These are phyloP conservation scores for Drosophila ananassae DNA, from an alignment of 1,140 invertebrate genomes.

Conservation along the genomic window DNA sequence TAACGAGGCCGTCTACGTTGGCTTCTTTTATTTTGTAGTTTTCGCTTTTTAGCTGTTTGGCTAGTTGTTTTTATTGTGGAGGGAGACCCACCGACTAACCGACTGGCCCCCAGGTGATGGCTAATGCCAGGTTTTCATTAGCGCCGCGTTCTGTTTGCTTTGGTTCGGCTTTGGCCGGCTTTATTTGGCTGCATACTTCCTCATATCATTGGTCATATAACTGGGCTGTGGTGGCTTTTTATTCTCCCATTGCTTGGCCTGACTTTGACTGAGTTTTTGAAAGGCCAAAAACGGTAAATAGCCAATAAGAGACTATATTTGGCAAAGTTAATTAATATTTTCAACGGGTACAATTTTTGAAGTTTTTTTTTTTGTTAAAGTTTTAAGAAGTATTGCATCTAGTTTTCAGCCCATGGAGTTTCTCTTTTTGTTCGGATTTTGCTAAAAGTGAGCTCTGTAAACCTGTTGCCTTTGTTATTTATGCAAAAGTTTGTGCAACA, in stretches of 20 bases:
- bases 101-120: slow-evolving; percentile 27
- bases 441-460: slow-evolving; percentile 8
- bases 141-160: slow-evolving; percentile 32
- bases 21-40: slow-evolving; percentile 34
- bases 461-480: slow-evolving; percentile 40
- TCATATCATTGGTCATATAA: slow-evolving; percentile 28
- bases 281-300: slow-evolving; percentile 17
- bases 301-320: slow-evolving; percentile 9
- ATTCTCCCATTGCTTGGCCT: slow-evolving; percentile 12
- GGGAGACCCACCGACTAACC: slow-evolving; percentile 9
- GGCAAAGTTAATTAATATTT: slow-evolving; percentile 9
- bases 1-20: slow-evolving; percentile 60
- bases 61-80: slow-evolving; percentile 12
- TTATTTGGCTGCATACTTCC: slow-evolving; percentile 32
- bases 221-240: slow-evolving; percentile 29
- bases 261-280: slow-evolving; percentile 37
- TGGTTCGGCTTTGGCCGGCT: background rate
- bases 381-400: background rate
- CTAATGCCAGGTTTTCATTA: slow-evolving; percentile 34
- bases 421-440: slow-evolving; percentile 20
- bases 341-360: background rate
- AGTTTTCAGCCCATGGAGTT: background rate
- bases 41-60: slow-evolving; percentile 42
- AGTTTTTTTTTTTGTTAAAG: background rate
- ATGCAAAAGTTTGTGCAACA: slow-evolving; percentile 25